phyloP scores from a whole-genome alignment of 2,113 vertebrate species.

The Pelusios castaneus region DNA sequence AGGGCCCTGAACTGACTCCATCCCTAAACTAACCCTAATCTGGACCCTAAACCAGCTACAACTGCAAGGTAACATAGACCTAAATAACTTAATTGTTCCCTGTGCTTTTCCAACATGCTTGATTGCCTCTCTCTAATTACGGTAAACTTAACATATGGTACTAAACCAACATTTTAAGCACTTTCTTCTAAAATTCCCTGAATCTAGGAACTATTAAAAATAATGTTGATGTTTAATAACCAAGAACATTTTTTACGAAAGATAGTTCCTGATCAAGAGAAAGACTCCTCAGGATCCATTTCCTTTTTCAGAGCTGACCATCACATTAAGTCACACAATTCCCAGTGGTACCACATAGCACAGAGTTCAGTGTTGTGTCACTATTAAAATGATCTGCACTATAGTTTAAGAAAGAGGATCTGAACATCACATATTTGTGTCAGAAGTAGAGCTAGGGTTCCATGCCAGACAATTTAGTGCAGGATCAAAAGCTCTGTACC shows the following conservation, averaged over 20 bases:
- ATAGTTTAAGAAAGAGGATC: not conserved
- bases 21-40: not conserved
- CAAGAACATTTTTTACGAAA: not conserved
- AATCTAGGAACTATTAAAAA: not conserved
- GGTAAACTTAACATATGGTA: not conserved
- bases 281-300: not conserved
- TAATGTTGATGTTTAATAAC: not conserved
- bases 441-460: too few relatives aligned
- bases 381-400: not conserved
- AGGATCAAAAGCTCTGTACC: not conserved
- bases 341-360: not conserved
- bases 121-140: not conserved
- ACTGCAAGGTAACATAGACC: not conserved
- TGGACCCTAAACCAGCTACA: not conserved
- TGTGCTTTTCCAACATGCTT: not conserved
- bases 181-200: not conserved
- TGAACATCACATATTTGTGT: not conserved
- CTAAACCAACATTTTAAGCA: not conserved
- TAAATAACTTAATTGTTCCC: not conserved
- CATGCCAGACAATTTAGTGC: not conserved
- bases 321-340: not conserved
- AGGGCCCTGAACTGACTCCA: not conserved
- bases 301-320: not conserved
- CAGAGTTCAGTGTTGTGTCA: not conserved
- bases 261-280: not conserved